Evolutionary conservation across 2,113 vertebrate genomes (phyloP), one percentile per base, ranked within the genome.

Genomic region (Cyphomyrus discorhynchus): DNA sequence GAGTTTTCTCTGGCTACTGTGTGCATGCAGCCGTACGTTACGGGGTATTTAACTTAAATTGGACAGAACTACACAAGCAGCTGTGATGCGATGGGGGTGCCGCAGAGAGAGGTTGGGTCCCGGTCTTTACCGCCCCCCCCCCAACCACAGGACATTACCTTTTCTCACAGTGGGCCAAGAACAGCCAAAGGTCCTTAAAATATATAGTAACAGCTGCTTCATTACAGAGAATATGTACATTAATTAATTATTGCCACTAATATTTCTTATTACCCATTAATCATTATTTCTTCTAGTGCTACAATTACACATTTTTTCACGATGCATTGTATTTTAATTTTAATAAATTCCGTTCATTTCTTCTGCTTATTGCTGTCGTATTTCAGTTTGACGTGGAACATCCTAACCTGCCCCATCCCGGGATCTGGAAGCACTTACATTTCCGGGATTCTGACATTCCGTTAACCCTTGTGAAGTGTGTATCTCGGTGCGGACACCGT

Each of bases 11-110:
- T 80, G 86, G 89, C 91, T 90, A 86, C 91, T 90, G 91, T 88
- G 58, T 90, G 90, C 93, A 92, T 89, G 90, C 89, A 91, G 91
- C 56, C 85, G 92, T 91, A 92, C 92, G 88, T 93, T 94, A 94
- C 92, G 92, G 90, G 92, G 93, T 92, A 93, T 95, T 94, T 92
- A 94, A 52, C 91, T 91, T 89, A 89, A 94, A 94, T 93, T 92
- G 92, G 3, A 89, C 90, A 91, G 91, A 95, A 95, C 93, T 92
- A 91, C 90, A 94, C 93, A 93, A 95, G 94, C 93, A 93, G 86
- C 90, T 87, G 66, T 90, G 88, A 90, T 91, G 87, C 86, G 53
- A 52, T 85, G 86, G 90, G 91, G 88, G 92, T 92, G 90, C 17
- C 2, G 24, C 0, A 53, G 90, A 52, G 86, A 83, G 50, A 52